Evolutionary conservation across 2,888 invertebrate genomes (phyloP), one percentile per base, ranked within the genome.

Genomic region (Cantharis rustica): DNA sequence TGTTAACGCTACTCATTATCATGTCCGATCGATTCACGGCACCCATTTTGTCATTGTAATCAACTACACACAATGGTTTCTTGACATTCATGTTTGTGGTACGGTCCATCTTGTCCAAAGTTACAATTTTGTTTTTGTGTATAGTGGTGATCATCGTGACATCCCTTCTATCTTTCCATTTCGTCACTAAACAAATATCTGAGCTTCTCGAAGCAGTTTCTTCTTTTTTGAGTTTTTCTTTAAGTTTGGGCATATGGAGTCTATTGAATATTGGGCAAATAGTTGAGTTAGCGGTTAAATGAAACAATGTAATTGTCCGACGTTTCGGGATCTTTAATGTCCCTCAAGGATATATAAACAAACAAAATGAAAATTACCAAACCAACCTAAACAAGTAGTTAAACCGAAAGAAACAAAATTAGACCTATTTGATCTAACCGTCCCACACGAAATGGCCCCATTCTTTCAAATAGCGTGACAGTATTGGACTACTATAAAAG

Each of bases 81-180:
- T 64, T 20, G 68, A 79, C 78, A 2, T 68, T 47, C 76, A 77
- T 74, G 16, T 71, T 71, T 13, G 80, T 82, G 61, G 15, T 71
- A 63, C 17, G 27, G 66, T 75, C 75, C n/a, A 61, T 71, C 75
- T 79, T 77, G 62, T 71, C 23, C 61, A 79, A 79, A 15, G 61
- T 69, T 61, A 73, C 27, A 68, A 82, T 79, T 75, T 78, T 62
- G 66, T 72, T 71, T 73, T 71, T 69, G 75, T 84, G 80, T 16
- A 80, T 77, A 61, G 81, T 82, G 71, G 82, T 79, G 23, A 83
- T 75, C 80, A 82, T 82, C 62, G 72, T 62, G 3, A 84, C 83
- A 26, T 84, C 82, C 63, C 83, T 70, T 73, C 84, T 85, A 70
- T 86, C 84, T 61, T 75, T 73, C 84, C 85, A 85, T 80, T 86